Percentiles rank a stretch among this genome's conserved stretches.
These are phyloP conservation scores for Imbricaverruca yamaguchii DNA, from an alignment of 2,888 invertebrate genomes.

Conservation along the genomic window DNA sequence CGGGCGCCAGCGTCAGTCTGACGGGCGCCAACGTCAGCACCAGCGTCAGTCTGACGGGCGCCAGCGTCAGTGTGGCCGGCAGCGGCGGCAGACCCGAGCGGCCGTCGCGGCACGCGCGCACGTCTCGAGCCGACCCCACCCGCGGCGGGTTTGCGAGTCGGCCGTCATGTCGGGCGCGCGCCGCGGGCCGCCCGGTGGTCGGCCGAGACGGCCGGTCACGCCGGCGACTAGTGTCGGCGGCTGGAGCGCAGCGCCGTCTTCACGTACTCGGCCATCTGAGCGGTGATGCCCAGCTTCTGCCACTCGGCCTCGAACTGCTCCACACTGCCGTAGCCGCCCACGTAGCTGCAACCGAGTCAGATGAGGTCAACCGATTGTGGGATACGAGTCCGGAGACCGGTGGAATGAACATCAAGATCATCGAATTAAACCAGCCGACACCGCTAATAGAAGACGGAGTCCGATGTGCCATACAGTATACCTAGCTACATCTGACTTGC, in stretches of 20 bases:
- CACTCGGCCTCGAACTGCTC: conserved; percentile 4
- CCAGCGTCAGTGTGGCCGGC: no score
- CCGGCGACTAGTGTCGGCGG: not conserved
- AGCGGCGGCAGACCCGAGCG: no score
- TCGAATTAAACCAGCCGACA: no score
- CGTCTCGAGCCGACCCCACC: not conserved
- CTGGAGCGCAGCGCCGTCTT: conserved; percentile 50
- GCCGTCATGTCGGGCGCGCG: conserved; percentile 1
- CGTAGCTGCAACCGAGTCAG: not conserved
- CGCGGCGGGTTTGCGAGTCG: not conserved
- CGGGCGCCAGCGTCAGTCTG: no score
- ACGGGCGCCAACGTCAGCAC: no score
- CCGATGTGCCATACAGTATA: no score
- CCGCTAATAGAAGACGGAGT: no score
- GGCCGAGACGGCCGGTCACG: not conserved
- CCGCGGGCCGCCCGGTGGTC: not conserved
- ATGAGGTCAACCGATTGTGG: no score
- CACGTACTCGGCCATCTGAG: conserved; percentile 40
- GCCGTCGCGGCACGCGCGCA: not conserved
- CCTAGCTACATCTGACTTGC: no score
- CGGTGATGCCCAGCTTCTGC: not conserved
- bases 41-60: no score
- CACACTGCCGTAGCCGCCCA: not conserved
- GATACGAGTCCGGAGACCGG: no score
- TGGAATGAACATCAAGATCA: no score